Evolutionary conservation across 1,140 invertebrate genomes (phyloP), one percentile per base, ranked within the genome.

Genomic region (Bombus pascuorum): DNA sequence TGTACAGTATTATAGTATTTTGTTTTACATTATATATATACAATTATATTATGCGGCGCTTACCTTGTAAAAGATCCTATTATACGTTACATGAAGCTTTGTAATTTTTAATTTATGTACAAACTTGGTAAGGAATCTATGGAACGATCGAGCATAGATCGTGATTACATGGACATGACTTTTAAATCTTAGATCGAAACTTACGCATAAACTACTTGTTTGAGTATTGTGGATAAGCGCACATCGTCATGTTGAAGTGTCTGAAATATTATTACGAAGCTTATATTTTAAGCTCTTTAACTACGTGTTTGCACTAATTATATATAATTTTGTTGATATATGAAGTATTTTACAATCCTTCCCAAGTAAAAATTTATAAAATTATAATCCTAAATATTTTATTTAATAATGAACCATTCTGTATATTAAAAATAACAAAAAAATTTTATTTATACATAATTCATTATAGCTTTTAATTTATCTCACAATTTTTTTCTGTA

Each of bases 1-100:
- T 90, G 89, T 92, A 91, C 89, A 92, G 86, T 87, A 68, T 82
- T 83, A 73, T 81, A 72, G 74, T 73, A 81, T 86, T 37, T 71
- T 75, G 83, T 86, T 88, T 91, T 87, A 88, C 86, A 72, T 47
- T 85, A 71, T 86, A 88, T 87, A 89, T 86, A 91, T 88, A 91
- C 87, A 90, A 72, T 81, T 76, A 87, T 75, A 28, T 87, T 83
- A 77, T 71, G 59, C 18, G 74, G 66, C 37, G 53, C 44, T 86
- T 42, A 74, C 68, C 81, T 89, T 85, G 86, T 86, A 91, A 90
- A 88, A 89, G 89, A 86, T 88, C 32, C 86, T 86, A 53, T 53
- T 53, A 73, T 81, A 87, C 66, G 83, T 83, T 85, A 81, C 78
- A 85, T 66, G 68, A 82, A 81, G 73, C 78, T 89, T 81, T 70